These are phyloP conservation scores for Cyaniris semiargus DNA, from an alignment of 2,888 invertebrate species.

Conservation along the genomic window DNA sequence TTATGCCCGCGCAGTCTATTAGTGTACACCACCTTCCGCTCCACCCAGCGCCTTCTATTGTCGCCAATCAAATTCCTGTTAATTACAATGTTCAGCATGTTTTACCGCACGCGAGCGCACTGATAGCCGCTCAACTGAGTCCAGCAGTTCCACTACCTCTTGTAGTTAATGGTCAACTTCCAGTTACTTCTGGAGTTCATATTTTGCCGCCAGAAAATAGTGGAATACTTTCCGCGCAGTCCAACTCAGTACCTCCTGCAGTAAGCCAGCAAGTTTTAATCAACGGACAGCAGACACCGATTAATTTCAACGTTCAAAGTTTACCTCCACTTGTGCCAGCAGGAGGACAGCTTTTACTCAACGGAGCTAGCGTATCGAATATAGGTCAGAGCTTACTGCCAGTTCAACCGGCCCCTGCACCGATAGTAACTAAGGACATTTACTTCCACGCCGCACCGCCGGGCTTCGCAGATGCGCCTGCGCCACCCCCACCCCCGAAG, in stretches of 20 bases:
- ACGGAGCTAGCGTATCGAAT: background rate
- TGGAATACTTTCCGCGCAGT: background rate
- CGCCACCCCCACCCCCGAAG: constrained; percentile 72
- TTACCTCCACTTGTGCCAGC: background rate
- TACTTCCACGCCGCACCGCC: constrained; percentile 88
- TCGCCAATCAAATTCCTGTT: background rate
- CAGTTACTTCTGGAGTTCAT: background rate
- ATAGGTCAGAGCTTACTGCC: background rate
- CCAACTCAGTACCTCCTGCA: background rate
- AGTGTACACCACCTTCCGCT: background rate
- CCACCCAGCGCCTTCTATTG: background rate
- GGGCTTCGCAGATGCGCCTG: constrained; percentile 81
- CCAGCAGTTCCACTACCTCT: background rate
- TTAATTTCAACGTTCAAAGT: background rate
- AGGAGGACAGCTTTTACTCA: background rate
- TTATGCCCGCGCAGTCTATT: background rate
- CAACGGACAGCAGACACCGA: background rate
- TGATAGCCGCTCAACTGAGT: background rate
- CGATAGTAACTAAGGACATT: constrained; percentile 83
- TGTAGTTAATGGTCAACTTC: background rate
- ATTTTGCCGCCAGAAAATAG: background rate
- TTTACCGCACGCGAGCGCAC: background rate
- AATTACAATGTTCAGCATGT: background rate
- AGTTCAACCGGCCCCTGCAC: constrained; percentile 44
- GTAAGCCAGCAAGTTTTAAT: background rate